Evolutionary conservation across 1,140 invertebrate genomes (phyloP).

Genomic region (Brachystomella parvula): DNA sequence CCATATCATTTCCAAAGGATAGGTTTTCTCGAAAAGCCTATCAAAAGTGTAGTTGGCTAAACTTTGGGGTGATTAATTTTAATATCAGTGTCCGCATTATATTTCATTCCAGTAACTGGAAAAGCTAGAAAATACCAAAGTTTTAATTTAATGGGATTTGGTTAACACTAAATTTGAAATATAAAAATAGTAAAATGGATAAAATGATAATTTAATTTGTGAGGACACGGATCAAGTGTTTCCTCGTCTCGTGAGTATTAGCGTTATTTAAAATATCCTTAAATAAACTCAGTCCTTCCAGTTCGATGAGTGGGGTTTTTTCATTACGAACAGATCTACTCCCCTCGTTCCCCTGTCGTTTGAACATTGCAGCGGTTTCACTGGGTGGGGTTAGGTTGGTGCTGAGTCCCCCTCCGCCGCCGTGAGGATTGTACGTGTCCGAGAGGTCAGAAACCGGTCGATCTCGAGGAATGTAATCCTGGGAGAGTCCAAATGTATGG

Average conservation of each 20-base stretch:
- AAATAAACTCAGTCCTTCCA: conserved; percentile 19
- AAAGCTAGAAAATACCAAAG: not conserved
- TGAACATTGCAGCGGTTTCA: not conserved
- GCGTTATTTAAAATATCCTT: conserved; percentile 5
- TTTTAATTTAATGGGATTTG: too few species aligned
- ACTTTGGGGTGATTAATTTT: too few species aligned
- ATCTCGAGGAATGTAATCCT: conserved; percentile 3
- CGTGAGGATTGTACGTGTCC: conserved; percentile 2
- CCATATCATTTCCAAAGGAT: too few species aligned
- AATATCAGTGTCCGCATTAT: too few species aligned
- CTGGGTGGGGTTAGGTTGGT: not conserved
- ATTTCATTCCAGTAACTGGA: too few species aligned
- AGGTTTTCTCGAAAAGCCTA: too few species aligned
- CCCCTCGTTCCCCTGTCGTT: not conserved
- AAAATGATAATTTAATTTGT: not conserved
- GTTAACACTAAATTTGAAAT: not conserved
- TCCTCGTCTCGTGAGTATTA: not conserved
- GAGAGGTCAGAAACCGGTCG: not conserved
- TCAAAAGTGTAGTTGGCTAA: too few species aligned
- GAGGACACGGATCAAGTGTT: not conserved
- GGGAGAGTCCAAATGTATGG: conserved; percentile 1
- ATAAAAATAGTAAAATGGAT: not conserved
- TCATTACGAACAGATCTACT: not conserved
- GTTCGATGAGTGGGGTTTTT: conserved; percentile 2
- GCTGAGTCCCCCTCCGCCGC: not conserved